Base-by-base conservation (phyloP, 2,888 invertebrate species). In the Rotaria magnacalcarata region DNA sequence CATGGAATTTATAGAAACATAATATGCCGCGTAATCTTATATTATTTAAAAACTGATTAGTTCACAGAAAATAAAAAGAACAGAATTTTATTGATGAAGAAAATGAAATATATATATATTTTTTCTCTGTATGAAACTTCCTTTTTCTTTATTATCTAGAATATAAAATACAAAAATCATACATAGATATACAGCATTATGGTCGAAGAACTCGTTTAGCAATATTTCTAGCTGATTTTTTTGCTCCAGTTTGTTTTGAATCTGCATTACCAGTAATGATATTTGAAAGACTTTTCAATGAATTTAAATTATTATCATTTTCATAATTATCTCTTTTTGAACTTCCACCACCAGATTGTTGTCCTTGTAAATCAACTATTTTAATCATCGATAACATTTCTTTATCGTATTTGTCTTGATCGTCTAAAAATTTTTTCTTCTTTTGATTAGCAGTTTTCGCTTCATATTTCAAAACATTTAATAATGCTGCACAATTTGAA, bases 401-500 rank as follows among this genome's bases (percentile, higher is more conserved):
- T 47, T 80, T 47, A 14, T 80, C 47, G n/a, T 47, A 80, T 80
- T 80, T 80, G 16, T 75, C 75, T 24, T 80, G 80, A 7, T 80
- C 80, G 11, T 47, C n/a, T n/a, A 80, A n/a, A 14, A 11, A 10
- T 47, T 80, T 43, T 47, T 80, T 41, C 47, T 75, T 75, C 16
- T n/a, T 41, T 47, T 75, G 24, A 75, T 75, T 75, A 11, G 75
- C 75, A 11, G 11, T 43, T n/a, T 8, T 43, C 43, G 47, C 47
- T 75, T 75, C 43, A 24, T 75, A 21, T 47, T 75, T 75, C 24
- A 75, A 43, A 21, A 43, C 75, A 47, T 43, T 80, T 47, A 80
- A 47, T 47, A 80, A 10, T n/a, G 24, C 11, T n/a, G n/a, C 21
- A 84, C 86, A 86, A 74, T 84, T 84, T 67, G 47, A 52, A 80